Percentiles rank a stretch among this genome's conserved stretches.
These are phyloP conservation scores for Platalea minor DNA, from an alignment of 2,797 vertebrate genomes.

Conservation along the genomic window DNA sequence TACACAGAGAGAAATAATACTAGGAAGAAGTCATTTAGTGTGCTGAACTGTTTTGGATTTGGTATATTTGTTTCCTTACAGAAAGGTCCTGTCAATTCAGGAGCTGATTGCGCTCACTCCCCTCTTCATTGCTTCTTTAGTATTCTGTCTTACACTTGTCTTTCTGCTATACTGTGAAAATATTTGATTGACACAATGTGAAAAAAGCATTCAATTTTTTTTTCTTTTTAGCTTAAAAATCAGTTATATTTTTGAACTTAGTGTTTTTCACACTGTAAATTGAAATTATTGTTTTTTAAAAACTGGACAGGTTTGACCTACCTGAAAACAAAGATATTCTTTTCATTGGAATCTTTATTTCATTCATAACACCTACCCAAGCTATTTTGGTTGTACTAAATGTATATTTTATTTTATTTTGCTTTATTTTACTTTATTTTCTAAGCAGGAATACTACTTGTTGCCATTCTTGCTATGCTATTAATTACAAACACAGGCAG, in stretches of 20 bases:
- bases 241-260: not conserved
- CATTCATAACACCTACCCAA: not conserved
- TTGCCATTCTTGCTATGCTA: not conserved
- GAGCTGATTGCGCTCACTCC: not conserved
- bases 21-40: not conserved
- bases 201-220: not conserved
- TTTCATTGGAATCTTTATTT: not conserved
- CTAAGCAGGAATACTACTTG: not conserved
- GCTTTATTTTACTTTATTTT: not conserved
- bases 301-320: not conserved
- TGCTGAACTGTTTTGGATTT: not conserved
- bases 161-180: not conserved
- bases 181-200: fast-evolving
- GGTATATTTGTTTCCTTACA: not conserved
- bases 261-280: not conserved
- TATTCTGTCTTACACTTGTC: not conserved
- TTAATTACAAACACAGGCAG: not conserved
- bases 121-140: not conserved
- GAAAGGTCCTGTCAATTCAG: not conserved
- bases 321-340: not conserved
- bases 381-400: not conserved
- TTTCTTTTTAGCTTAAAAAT: not conserved
- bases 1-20: not conserved
- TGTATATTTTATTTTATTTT: not conserved
- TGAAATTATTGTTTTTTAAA: not conserved